Percentiles rank a stretch among this genome's conserved stretches.
phyloP scores from a whole-genome alignment of 2,797 vertebrate genomes.

The Pangasius larnaudii region DNA sequence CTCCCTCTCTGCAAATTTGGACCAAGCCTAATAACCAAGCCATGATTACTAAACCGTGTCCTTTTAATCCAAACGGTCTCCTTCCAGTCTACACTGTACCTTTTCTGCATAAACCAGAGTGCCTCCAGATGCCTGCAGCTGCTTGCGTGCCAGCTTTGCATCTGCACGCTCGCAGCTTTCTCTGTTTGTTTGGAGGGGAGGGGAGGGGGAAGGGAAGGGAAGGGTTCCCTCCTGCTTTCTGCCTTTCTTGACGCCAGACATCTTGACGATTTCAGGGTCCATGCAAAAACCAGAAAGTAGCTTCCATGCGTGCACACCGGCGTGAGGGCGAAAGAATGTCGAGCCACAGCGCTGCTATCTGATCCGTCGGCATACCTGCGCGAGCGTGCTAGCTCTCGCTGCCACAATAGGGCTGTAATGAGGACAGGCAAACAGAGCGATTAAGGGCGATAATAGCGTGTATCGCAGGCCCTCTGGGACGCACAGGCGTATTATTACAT shows the following conservation, averaged over 20 bases:
- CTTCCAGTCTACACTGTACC: not conserved
- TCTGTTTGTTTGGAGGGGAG: not conserved
- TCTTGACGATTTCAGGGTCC: constrained; percentile 45
- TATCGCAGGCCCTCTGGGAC: constrained; percentile 18
- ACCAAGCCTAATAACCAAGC: not conserved
- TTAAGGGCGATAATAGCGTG: constrained; percentile 18
- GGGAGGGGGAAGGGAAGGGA: not conserved
- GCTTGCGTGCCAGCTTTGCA: constrained; percentile 9
- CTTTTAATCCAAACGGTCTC: not conserved
- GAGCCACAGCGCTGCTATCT: constrained; percentile 40
- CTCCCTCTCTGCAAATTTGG: too few species aligned
- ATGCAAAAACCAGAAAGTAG: constrained; percentile 23
- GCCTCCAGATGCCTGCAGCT: constrained; percentile 15
- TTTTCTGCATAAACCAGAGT: not conserved
- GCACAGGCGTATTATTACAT: not conserved
- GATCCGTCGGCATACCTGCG: constrained; percentile 40
- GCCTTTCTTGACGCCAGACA: constrained; percentile 36
- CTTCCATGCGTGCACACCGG: not conserved
- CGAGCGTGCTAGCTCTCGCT: not conserved
- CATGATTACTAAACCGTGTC: not conserved
- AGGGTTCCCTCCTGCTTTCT: not conserved
- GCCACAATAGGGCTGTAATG: constrained; percentile 29
- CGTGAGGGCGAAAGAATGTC: constrained; percentile 25
- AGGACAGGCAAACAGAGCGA: constrained; percentile 26
- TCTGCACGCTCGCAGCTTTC: not conserved